Percentiles rank a stretch among this genome's conserved stretches.
These are phyloP conservation scores for Heliconius eleuchia DNA, from an alignment of 1,140 invertebrate genomes.

Conservation along the genomic window DNA sequence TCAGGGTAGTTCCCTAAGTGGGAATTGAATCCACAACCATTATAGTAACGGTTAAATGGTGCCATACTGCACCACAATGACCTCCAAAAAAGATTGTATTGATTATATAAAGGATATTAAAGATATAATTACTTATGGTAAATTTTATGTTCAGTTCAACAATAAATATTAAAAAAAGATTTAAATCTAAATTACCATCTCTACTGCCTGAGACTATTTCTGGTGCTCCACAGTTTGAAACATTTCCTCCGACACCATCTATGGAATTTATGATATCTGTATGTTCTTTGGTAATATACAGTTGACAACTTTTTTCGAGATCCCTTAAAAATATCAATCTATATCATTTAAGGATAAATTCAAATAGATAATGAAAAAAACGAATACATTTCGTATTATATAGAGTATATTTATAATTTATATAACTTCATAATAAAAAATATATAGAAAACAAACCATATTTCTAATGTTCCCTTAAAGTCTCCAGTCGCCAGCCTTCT, in stretches of 20 bases:
- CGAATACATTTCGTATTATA: not conserved
- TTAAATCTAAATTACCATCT: conserved; percentile 86
- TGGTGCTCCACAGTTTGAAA: conserved; percentile 92
- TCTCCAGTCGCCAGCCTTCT: conserved; percentile 94
- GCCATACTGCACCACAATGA: too few relatives aligned
- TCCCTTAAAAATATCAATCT: conserved; percentile 84
- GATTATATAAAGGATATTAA: too few relatives aligned
- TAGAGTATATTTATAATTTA: not conserved
- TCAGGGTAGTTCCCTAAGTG: too few relatives aligned
- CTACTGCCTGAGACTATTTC: conserved; percentile 96
- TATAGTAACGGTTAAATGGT: too few relatives aligned
- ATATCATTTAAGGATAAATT: not conserved
- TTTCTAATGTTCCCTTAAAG: conserved; percentile 92
- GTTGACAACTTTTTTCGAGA: conserved; percentile 86
- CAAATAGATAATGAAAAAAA: not conserved
- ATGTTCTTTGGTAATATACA: conserved; percentile 93
- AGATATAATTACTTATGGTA: too few relatives aligned
- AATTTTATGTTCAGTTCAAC: too few relatives aligned
- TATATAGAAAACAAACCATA: conserved; percentile 84
- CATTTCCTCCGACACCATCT: conserved; percentile 95
- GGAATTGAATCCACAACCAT: too few relatives aligned
- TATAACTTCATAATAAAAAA: not conserved
- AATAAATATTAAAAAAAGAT: not conserved
- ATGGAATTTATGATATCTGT: conserved; percentile 95
- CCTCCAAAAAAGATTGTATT: too few relatives aligned